Base-by-base conservation (phyloP, 2,113 vertebrate genomes). In the Elaphurus davidianus region DNA sequence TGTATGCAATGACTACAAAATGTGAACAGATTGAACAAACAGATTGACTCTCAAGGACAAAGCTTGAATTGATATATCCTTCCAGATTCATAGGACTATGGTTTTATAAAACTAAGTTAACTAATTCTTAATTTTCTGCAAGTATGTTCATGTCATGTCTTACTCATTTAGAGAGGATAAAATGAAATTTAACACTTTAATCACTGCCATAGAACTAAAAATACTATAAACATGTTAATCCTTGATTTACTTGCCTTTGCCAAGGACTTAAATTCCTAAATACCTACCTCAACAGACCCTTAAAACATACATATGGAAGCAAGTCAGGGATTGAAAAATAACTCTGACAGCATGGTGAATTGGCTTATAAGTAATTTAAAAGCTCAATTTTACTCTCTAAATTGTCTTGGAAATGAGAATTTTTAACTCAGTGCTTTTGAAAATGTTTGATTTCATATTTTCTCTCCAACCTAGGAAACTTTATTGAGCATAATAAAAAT, bases 331-430 rank as follows among this genome's bases (percentile, higher is more conserved):
- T 86, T 97, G 59, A 92, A 97, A 94, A 97, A 91, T 93, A 96
- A 94, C 17, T 81, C 55, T 93, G 74, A 96, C 74, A 88, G 91
- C 82, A 96, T 97, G 92, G 98, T 81, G 98, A 98, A 98, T 52
- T 97, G 88, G 84, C 94, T 96, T 97, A 85, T 97, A 97, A 98
- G 98, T 97, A 55, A 98, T 97, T 98, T 98, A 98, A 98, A 98
- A 98, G 85, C 55, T 97, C 88, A 96, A 92, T 96, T 98, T 97
- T 97, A 96, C 95, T 98, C 98, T 62, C 76, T 79, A 98, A 98
- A 98, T 98, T 98, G 95, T 96, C 94, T 88, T 96, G 52, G 93
- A 98, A 99, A 98, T 97, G 98, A 98, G 96, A 98, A 97, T 52
- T 97, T 93, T 98, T 93, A 98, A 98, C 81, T 98, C 96, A 97